phyloP scores from a whole-genome alignment of 2,113 vertebrate species.

The Mastomys coucha region DNA sequence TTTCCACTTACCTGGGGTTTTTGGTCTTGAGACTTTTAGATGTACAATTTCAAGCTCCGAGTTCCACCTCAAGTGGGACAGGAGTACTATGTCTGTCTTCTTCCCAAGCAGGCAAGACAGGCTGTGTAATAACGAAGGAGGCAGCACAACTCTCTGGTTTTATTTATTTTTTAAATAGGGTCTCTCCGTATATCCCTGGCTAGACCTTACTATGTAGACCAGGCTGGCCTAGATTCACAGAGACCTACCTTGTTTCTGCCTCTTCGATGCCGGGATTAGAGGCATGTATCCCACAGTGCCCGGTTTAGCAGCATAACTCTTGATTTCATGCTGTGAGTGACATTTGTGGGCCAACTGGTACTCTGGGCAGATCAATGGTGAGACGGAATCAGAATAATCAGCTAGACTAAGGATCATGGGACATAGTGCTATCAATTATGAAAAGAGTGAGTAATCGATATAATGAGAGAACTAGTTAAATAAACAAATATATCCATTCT shows the following conservation, averaged over 20 bases:
- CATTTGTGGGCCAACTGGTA: background rate
- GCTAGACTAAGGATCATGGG: background rate
- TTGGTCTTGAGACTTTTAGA: constrained; percentile 6
- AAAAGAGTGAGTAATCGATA: background rate
- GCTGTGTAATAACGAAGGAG: background rate
- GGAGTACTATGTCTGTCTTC: background rate
- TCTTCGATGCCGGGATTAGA: background rate
- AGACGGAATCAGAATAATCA: background rate
- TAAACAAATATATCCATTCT: background rate
- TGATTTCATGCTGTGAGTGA: background rate
- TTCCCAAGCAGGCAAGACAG: background rate
- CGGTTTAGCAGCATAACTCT: background rate
- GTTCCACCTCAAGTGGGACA: background rate
- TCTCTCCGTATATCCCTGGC: background rate
- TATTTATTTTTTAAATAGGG: background rate
- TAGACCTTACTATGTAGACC: background rate
- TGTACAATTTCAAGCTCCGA: background rate
- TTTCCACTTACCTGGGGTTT: background rate
- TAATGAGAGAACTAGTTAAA: background rate
- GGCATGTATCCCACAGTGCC: background rate
- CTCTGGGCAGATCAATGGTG: background rate
- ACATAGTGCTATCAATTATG: background rate
- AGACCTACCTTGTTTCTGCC: background rate
- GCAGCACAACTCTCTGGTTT: background rate
- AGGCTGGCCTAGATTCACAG: background rate